Evolutionary conservation across 2,113 vertebrate genomes (phyloP).

Genomic region (Caracal caracal): DNA sequence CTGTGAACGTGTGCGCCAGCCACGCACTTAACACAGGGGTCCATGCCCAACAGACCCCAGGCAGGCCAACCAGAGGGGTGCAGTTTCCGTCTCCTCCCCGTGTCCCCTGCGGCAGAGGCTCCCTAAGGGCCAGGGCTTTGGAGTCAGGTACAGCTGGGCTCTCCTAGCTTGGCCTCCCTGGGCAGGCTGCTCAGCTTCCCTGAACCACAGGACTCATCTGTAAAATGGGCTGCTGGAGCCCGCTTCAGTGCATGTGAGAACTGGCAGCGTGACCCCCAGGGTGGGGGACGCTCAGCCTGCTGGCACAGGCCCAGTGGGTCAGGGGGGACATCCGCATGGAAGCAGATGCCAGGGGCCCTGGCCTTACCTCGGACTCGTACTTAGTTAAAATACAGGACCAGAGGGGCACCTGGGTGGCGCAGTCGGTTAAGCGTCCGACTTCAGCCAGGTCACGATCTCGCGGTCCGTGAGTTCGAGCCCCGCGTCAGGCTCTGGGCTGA

Average conservation of each 20-base stretch:
- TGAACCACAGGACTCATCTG: not conserved
- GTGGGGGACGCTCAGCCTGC: fast-evolving
- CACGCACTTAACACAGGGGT: constrained; percentile 42
- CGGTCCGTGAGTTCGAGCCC: too few relatives aligned
- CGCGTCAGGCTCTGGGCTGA: too few relatives aligned
- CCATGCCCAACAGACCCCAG: not conserved
- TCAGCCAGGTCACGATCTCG: too few relatives aligned
- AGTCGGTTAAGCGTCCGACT: too few relatives aligned
- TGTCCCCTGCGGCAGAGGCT: not conserved
- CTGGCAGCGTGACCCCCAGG: fast-evolving
- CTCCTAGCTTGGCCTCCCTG: not conserved
- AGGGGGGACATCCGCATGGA: not conserved
- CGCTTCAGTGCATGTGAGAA: not conserved
- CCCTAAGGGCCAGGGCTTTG: fast-evolving
- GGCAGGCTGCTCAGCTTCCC: not conserved
- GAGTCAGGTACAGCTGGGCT: not conserved
- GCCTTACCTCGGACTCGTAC: not conserved
- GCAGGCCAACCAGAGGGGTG: not conserved
- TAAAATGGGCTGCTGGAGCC: not conserved
- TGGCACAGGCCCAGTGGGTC: not conserved
- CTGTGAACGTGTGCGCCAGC: constrained; percentile 65
- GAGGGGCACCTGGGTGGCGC: too few relatives aligned
- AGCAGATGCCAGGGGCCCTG: not conserved
- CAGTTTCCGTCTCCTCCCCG: fast-evolving
- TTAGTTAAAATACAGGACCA: not conserved